Evolutionary conservation across 2,113 vertebrate genomes (phyloP).

Genomic region (Lethenteron camtschaticum): DNA sequence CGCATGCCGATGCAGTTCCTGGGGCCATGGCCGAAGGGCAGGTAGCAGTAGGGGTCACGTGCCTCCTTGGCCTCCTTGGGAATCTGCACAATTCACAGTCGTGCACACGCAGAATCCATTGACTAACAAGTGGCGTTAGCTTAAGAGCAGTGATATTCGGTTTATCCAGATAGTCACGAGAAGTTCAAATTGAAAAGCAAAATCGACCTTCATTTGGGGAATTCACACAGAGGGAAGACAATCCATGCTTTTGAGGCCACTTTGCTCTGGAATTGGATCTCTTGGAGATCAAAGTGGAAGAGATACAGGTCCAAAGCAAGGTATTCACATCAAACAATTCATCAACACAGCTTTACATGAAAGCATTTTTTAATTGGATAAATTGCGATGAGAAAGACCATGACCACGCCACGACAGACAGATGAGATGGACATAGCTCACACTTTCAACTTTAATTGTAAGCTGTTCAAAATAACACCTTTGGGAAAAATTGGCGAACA

Average conservation of each 20-base stretch:
- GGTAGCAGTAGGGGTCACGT: constrained; percentile 47
- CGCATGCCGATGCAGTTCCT: constrained; percentile 63
- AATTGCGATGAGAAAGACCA: too few species aligned
- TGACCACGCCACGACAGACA: too few species aligned
- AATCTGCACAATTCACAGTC: constrained; percentile 28
- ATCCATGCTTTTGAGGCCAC: background rate
- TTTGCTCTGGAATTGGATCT: background rate
- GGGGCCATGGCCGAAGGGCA: constrained; percentile 71
- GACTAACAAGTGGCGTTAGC: constrained; percentile 7
- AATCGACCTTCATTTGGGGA: background rate
- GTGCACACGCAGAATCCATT: background rate
- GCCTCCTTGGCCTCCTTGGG: constrained; percentile 33
- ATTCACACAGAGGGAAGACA: background rate
- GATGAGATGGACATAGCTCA: too few species aligned
- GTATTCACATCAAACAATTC: too few species aligned
- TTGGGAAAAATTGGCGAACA: too few species aligned
- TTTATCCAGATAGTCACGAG: too few species aligned
- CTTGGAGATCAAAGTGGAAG: too few species aligned
- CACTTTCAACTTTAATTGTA: too few species aligned
- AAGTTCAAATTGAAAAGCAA: background rate
- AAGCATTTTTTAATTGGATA: too few species aligned
- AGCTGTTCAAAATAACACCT: too few species aligned
- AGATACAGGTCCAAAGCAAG: too few species aligned
- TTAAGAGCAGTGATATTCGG: background rate
- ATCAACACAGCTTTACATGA: too few species aligned